A percentile compares a stretch with the other conserved stretches of the same genome.
Conservation (phyloP, 2,888 invertebrate species). For the Heterodera filipjevi region DNA sequence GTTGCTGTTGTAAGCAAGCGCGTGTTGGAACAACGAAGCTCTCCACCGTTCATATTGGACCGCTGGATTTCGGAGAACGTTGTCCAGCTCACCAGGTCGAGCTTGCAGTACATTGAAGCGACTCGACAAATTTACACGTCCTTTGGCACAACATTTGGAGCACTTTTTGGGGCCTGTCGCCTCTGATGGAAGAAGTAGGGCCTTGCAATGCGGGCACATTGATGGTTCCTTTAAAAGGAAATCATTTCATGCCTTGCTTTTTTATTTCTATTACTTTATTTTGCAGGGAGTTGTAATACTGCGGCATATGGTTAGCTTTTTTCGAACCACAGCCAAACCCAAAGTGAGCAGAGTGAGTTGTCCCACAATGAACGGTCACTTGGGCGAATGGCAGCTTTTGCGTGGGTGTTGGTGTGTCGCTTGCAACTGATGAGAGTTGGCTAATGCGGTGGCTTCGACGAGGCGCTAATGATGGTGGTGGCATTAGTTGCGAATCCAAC, state of each 20-base stretch:
- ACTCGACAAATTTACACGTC: background rate
- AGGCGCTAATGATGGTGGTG: background rate
- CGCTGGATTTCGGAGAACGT: background rate
- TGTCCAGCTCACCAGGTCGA: background rate
- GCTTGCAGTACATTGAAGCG: background rate
- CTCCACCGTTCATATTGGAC: background rate
- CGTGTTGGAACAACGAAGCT: background rate
- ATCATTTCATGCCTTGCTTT: no score
- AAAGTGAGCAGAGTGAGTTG: background rate
- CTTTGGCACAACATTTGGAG: constrained; percentile 10
- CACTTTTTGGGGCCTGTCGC: background rate
- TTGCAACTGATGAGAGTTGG: background rate
- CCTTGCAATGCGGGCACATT: background rate
- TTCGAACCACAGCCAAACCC: background rate
- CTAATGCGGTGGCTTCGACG: background rate
- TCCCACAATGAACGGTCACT: background rate
- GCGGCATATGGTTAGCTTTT: background rate
- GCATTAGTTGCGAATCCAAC: background rate
- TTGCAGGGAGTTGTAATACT: background rate
- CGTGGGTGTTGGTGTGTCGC: background rate
- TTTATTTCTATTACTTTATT: background rate
- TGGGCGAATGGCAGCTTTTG: background rate
- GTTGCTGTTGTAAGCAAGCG: background rate
- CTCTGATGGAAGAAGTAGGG: background rate
- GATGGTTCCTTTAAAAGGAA: background rate